Evolutionary conservation across 2,888 invertebrate species (phyloP).

Genomic region (Lycophotia porphyrea): DNA sequence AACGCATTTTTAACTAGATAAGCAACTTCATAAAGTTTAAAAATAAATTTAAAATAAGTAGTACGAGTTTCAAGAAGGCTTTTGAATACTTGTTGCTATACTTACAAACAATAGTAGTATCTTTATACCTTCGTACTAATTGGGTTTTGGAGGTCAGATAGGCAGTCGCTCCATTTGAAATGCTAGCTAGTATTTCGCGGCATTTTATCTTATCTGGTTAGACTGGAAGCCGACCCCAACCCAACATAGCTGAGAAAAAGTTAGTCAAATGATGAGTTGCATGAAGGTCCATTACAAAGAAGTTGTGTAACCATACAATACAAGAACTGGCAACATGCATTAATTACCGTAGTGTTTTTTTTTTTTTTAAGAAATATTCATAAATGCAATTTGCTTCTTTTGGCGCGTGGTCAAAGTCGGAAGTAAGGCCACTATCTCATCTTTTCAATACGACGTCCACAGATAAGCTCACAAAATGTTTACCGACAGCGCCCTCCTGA

Average conservation of each 20-base stretch:
- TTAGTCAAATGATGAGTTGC: too few relatives aligned
- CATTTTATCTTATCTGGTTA: too few relatives aligned
- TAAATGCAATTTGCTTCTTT: not conserved
- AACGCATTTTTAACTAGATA: not conserved
- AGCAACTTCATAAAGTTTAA: too few relatives aligned
- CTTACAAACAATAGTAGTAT: not conserved
- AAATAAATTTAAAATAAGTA: too few relatives aligned
- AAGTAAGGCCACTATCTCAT: not conserved
- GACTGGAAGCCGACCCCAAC: not conserved
- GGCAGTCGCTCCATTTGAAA: not conserved
- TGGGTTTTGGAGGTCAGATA: not conserved
- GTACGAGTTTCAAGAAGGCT: not conserved
- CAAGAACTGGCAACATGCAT: not conserved
- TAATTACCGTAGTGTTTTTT: not conserved
- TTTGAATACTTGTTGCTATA: not conserved
- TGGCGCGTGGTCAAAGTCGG: not conserved
- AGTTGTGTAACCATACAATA: not conserved
- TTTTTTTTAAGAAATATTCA: conserved; percentile 18
- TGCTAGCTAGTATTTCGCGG: not conserved
- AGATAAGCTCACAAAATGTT: not conserved
- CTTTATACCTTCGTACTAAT: too few relatives aligned
- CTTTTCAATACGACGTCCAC: not conserved
- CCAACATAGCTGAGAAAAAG: not conserved
- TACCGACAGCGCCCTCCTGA: not conserved
- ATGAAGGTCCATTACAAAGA: not conserved